Conservation (phyloP, 1,140 invertebrate genomes). For the Coelopa frigida region DNA sequence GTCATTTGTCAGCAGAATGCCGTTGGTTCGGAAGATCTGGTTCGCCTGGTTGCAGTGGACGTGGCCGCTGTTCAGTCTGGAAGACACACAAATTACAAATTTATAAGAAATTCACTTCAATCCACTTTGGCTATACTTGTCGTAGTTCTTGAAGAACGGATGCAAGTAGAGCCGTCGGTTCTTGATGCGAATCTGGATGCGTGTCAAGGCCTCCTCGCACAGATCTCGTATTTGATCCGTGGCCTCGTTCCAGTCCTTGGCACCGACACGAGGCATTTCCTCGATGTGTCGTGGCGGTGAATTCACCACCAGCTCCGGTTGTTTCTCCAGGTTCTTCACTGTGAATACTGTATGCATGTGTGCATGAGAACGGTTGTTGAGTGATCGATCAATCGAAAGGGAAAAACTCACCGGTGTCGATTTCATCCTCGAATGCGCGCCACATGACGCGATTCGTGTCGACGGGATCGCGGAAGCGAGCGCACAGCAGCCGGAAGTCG, state of each 20-base stretch:
- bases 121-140: slow-evolving; percentile 47
- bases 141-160: slow-evolving; percentile 58
- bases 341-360: slow-evolving; percentile 52
- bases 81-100: slow-evolving; percentile 3
- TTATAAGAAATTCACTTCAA: not conserved
- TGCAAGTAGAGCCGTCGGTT: slow-evolving; percentile 52
- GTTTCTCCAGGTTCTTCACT: slow-evolving; percentile 58
- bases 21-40: slow-evolving; percentile 55
- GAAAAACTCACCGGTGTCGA: slow-evolving; percentile 51
- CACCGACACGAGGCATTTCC: slow-evolving; percentile 45
- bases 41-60: slow-evolving; percentile 58
- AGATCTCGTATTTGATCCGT: slow-evolving; percentile 41
- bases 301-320: slow-evolving; percentile 46
- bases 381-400: not conserved
- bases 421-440: slow-evolving; percentile 64
- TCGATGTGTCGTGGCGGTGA: slow-evolving; percentile 46
- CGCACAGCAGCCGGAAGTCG: slow-evolving; percentile 52
- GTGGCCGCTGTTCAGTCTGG: slow-evolving; percentile 59
- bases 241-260: slow-evolving; percentile 47
- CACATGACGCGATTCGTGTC: slow-evolving; percentile 57
- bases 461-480: slow-evolving; percentile 57
- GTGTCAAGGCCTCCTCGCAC: slow-evolving; percentile 50
- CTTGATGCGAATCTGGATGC: slow-evolving; percentile 47
- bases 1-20: slow-evolving; percentile 53
- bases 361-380: not conserved